Percentiles rank a stretch among this genome's conserved stretches.
Conservation (phyloP, 2,888 invertebrate species). For the Ceraclea dissimilis region DNA sequence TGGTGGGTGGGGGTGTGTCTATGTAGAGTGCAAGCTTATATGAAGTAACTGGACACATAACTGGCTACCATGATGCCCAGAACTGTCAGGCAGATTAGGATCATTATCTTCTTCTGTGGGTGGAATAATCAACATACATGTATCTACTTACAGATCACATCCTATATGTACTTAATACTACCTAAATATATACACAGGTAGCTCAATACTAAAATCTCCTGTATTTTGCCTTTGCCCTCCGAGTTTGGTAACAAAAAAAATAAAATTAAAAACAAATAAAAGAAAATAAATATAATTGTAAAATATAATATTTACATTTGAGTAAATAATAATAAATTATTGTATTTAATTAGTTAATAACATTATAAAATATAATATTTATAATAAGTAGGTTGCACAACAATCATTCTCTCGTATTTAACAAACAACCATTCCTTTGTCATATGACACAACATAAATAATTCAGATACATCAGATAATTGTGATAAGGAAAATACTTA, state of each 20-base stretch:
- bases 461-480: too few relatives aligned
- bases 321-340: background rate
- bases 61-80: constrained; percentile 72
- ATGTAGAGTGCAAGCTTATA: constrained; percentile 37
- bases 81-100: constrained; percentile 83
- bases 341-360: background rate
- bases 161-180: constrained; percentile 25
- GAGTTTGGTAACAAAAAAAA: background rate
- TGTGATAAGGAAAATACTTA: too few relatives aligned
- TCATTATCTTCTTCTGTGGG: constrained; percentile 86
- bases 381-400: too few relatives aligned
- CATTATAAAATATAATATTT: background rate
- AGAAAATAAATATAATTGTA: background rate
- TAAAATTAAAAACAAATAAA: background rate
- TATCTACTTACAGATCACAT: constrained; percentile 25
- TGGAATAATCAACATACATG: constrained; percentile 29
- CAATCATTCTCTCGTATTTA: too few relatives aligned
- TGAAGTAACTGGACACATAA: constrained; percentile 56
- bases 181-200: constrained; percentile 5
- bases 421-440: too few relatives aligned
- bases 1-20: constrained; percentile 26
- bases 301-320: background rate
- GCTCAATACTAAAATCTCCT: too few relatives aligned
- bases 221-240: constrained; percentile 1
- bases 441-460: too few relatives aligned